Evolutionary conservation across 2,888 invertebrate species (phyloP).

Genomic region (Diarsia dahlii): DNA sequence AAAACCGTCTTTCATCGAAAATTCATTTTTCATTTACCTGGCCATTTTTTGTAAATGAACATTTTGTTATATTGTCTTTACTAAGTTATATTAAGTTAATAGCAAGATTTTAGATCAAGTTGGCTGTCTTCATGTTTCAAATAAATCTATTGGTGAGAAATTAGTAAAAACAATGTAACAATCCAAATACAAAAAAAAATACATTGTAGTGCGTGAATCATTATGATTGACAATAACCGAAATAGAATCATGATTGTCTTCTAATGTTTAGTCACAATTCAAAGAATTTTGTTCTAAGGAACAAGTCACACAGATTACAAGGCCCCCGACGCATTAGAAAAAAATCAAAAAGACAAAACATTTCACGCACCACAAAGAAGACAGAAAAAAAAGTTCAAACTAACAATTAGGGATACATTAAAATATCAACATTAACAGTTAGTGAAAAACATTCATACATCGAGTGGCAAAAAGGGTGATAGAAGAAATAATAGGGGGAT

Average conservation of each 20-base stretch:
- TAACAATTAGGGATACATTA: conserved; percentile 77
- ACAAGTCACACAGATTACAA: background rate
- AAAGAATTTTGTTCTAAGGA: conserved; percentile 4
- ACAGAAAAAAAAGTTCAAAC: conserved; percentile 67
- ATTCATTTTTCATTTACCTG: conserved; percentile 51
- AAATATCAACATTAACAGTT: conserved; percentile 90
- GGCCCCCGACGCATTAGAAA: background rate
- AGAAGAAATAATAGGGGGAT: conserved; percentile 85
- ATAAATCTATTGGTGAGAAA: background rate
- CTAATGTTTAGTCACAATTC: conserved; percentile 27
- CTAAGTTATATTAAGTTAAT: background rate
- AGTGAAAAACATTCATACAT: conserved; percentile 91
- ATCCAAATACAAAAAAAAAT: conserved; percentile 64
- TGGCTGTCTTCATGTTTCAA: too few relatives aligned
- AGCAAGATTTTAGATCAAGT: background rate
- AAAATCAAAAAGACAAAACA: conserved; percentile 42
- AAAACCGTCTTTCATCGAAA: background rate
- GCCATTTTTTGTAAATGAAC: conserved; percentile 54
- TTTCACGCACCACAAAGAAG: conserved; percentile 67
- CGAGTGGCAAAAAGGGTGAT: conserved; percentile 89
- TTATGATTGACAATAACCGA: conserved; percentile 53
- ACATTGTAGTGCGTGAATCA: conserved; percentile 68
- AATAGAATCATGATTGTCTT: conserved; percentile 37
- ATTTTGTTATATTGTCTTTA: conserved; percentile 37
- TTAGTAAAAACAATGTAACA: conserved; percentile 58